Base-by-base conservation (phyloP, 2,797 vertebrate genomes). In the Austrolebias charrua region DNA sequence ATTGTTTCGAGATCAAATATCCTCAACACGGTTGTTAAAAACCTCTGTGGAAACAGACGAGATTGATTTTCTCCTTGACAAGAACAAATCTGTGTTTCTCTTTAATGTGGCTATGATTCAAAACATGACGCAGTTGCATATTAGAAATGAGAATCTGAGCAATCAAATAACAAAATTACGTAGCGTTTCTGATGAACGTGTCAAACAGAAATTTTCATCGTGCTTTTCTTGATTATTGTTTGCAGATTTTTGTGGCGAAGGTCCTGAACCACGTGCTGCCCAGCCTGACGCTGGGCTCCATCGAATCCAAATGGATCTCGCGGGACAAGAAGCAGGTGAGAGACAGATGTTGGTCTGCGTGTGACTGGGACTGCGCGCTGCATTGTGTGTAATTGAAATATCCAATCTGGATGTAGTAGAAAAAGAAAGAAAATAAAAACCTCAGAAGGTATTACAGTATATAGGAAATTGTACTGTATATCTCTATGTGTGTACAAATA, bases 221-320 rank as follows among this genome's bases (percentile, higher is more conserved):
- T 52, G 20, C 5, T 60, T 53, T 59, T 53, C 9, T 58, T 63
- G 54, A 55, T 71, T 9, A 1, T 48, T 72, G 42, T 72, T 69
- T 71, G 35, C 83, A 99, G 98, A 90, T 98, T 86, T 96, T 98
- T 49, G 56, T 95, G 57, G 96, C 94, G 0, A 98, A 96, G 90
- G 74, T 98, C 45, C 89, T 98, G 73, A 97, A 94, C 84, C 88
- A 95, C 4, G 82, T 99, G 83, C 63, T 95, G 76, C 98, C 98
- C 28, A 96, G 94, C 73, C 62, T 98, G 45, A 75, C 90, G 16
- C 82, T 99, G 69, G 98, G 97, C 51, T 66, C 92, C 0, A 95
- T 99, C 14, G 94, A 99, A 4, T 90, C 96, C 75, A 96, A 86
- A 5, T 91, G 90, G 81, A 52, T 99, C 66, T 96, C 97, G 54